Conservation (phyloP, 2,113 vertebrate species). For the Phoxinus phoxinus region DNA sequence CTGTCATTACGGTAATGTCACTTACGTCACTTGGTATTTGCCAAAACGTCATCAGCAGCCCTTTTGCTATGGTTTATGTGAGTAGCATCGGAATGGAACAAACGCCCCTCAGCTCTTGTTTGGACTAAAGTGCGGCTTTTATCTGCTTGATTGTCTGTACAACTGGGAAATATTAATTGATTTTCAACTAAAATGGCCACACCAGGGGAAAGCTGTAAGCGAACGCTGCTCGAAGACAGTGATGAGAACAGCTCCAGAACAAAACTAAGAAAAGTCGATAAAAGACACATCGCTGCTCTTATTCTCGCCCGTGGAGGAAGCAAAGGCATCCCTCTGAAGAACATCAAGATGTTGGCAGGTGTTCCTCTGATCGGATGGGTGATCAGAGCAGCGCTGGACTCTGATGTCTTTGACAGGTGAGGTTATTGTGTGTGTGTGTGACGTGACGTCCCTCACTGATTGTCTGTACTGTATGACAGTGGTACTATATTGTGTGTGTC, state of each 20-base stretch:
- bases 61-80: too few species aligned
- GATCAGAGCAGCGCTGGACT: conserved; percentile 80
- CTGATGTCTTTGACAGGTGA: conserved; percentile 81
- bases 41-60: too few species aligned
- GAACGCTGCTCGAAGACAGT: accelerated
- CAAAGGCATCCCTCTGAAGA: conserved; percentile 88
- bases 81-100: too few species aligned
- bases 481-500: not conserved
- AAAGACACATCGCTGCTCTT: conserved; percentile 71
- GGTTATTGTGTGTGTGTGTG: conserved; percentile 61
- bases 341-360: conserved; percentile 80
- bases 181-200: too few species aligned
- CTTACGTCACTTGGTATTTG: too few species aligned
- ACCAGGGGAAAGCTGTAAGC: too few species aligned
- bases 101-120: too few species aligned
- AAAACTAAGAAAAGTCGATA: not conserved
- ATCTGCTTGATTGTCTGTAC: too few species aligned
- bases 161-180: too few species aligned
- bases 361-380: conserved; percentile 79
- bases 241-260: too few species aligned
- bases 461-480: not conserved
- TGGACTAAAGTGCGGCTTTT: too few species aligned
- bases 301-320: conserved; percentile 87
- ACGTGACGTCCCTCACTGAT: not conserved
- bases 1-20: too few species aligned